Evolutionary conservation across 1,140 invertebrate species (phyloP).

Genomic region (Drosophila ercepeae): DNA sequence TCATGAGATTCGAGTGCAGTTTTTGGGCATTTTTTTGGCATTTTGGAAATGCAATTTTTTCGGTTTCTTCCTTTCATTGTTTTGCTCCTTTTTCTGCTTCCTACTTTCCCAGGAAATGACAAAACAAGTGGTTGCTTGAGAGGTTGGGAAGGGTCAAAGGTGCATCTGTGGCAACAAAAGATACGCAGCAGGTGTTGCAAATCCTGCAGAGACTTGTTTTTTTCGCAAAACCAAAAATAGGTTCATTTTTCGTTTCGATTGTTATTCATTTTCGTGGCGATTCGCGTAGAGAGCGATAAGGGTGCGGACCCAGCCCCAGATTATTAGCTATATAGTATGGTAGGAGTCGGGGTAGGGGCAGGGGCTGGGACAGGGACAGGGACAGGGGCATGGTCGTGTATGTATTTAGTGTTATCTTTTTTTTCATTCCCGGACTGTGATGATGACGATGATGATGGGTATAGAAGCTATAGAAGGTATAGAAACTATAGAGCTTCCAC

Average conservation of each 20-base stretch:
- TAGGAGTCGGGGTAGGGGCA: too few species aligned
- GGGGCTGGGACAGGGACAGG: too few species aligned
- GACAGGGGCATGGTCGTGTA: constrained; percentile 7
- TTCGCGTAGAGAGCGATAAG: constrained; percentile 22
- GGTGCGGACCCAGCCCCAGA: constrained; percentile 27
- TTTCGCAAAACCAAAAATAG: constrained; percentile 45
- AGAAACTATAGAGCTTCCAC: too few species aligned
- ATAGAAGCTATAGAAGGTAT: too few species aligned
- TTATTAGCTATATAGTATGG: constrained; percentile 23
- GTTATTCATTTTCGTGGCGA: constrained; percentile 2
- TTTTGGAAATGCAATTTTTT: constrained; percentile 49
- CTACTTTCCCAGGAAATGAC: constrained; percentile 4
- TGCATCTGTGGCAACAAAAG: constrained; percentile 22
- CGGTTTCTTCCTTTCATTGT: constrained; percentile 18
- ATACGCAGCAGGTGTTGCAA: constrained; percentile 34
- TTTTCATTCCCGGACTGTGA: constrained; percentile 34
- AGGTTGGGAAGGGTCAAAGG: constrained; percentile 25
- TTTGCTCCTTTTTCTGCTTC: constrained; percentile 12
- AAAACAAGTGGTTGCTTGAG: constrained; percentile 55
- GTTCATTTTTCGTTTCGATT: constrained; percentile 1
- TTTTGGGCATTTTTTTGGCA: constrained; percentile 43
- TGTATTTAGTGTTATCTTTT: constrained; percentile 54
- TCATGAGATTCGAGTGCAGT: constrained; percentile 32
- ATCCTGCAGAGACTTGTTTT: constrained; percentile 43
- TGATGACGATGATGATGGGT: constrained; percentile 18